Evolutionary conservation across 2,113 vertebrate species (phyloP).

Genomic region (Tupaia tana): DNA sequence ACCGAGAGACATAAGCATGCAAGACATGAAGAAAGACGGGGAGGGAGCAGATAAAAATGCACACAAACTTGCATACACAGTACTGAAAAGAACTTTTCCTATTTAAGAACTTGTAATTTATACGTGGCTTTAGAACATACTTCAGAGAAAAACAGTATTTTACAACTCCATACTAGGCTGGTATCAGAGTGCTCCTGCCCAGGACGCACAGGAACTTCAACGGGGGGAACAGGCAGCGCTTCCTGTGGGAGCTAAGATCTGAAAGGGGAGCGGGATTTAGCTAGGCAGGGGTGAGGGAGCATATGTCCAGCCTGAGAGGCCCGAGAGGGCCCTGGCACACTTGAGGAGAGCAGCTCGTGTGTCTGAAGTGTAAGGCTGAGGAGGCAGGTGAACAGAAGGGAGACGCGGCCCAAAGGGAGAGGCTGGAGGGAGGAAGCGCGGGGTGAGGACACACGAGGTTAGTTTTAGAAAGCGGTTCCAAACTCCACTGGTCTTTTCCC

Average conservation of each 20-base stretch:
- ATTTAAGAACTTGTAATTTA: conserved; percentile 42
- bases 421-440: not conserved
- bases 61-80: not conserved
- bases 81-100: not conserved
- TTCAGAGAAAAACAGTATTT: conserved; percentile 24
- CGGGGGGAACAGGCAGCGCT: not conserved
- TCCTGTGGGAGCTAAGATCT: not conserved
- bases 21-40: not conserved
- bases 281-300: not conserved
- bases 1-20: not conserved
- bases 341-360: not conserved
- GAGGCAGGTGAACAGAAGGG: not conserved
- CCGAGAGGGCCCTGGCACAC: not conserved
- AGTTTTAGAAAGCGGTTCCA: not conserved
- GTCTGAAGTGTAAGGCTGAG: not conserved
- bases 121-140: conserved; percentile 27
- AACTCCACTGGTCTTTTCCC: not conserved
- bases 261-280: not conserved
- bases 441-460: not conserved
- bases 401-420: not conserved
- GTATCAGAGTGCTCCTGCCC: not conserved
- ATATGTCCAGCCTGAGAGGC: not conserved
- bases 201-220: not conserved
- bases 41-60: not conserved
- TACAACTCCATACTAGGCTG: not conserved